phyloP scores from a whole-genome alignment of 2,888 invertebrate genomes.

The Stratiomys singularior region DNA sequence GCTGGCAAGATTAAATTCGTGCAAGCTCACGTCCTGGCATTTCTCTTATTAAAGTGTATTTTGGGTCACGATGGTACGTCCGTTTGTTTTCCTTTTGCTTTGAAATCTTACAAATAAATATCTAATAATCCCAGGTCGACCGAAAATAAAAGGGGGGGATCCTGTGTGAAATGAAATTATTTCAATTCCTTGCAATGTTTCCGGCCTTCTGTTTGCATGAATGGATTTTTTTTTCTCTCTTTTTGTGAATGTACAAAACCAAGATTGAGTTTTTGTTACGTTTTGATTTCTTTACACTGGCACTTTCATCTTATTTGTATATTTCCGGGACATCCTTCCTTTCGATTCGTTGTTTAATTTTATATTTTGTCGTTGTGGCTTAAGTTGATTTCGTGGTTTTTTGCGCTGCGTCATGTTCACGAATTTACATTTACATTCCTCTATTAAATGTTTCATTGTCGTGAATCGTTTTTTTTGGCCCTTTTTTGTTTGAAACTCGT shows the following conservation, averaged over 20 bases:
- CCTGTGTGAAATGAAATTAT: background rate
- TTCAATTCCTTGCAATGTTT: background rate
- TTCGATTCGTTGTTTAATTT: background rate
- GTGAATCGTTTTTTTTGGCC: background rate
- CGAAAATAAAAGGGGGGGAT: too few species aligned
- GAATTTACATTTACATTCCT: conserved; percentile 1
- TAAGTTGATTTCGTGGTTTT: background rate
- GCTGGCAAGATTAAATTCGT: too few species aligned
- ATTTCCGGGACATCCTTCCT: background rate
- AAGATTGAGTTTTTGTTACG: background rate
- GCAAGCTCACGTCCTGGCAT: background rate
- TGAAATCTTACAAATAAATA: background rate
- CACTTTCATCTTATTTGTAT: background rate
- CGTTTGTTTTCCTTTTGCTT: background rate
- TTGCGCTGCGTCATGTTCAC: background rate
- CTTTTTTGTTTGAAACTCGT: too few species aligned
- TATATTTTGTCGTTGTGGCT: background rate
- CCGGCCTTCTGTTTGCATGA: background rate
- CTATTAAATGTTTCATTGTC: conserved; percentile 1
- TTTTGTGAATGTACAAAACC: background rate
- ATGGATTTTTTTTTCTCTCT: background rate
- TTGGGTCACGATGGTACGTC: background rate
- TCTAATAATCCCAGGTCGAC: background rate
- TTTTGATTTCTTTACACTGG: background rate
- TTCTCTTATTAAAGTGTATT: background rate